These are phyloP conservation scores for Eretmocerus hayati DNA, from an alignment of 2,888 invertebrate genomes.

Conservation along the genomic window DNA sequence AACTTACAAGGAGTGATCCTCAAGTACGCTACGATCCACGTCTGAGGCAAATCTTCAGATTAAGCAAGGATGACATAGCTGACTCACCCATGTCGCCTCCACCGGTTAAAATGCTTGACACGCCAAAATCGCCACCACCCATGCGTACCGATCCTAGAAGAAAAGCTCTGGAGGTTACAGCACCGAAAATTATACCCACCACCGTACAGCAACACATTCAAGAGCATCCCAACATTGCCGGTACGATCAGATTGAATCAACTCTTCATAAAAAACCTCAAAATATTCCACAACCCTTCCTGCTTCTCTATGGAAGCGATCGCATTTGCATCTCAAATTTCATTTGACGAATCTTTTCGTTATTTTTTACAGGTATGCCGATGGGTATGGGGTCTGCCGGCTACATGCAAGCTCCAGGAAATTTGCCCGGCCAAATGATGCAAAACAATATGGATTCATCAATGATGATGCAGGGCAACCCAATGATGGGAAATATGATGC, in stretches of 20 bases:
- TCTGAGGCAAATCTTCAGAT: slow-evolving; percentile 65
- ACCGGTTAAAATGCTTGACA: slow-evolving; percentile 41
- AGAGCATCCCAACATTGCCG: slow-evolving; percentile 14
- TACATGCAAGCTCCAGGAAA: slow-evolving; percentile 19
- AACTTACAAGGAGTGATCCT: slow-evolving; percentile 62
- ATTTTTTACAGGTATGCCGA: slow-evolving; percentile 13
- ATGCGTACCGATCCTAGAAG: slow-evolving; percentile 41
- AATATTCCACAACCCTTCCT: no score
- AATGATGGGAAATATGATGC: slow-evolving; percentile 14
- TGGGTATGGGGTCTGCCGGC: slow-evolving; percentile 23
- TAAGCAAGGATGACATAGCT: slow-evolving; percentile 55
- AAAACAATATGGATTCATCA: slow-evolving; percentile 1
- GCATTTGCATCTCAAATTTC: neutral
- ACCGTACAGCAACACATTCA: slow-evolving; percentile 26
- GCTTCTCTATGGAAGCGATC: no score
- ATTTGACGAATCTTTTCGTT: neutral
- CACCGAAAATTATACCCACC: slow-evolving; percentile 26
- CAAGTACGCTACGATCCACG: slow-evolving; percentile 70
- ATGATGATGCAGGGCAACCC: neutral
- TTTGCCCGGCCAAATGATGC: slow-evolving; percentile 15
- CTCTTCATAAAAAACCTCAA: neutral
- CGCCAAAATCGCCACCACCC: slow-evolving; percentile 45
- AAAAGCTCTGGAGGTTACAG: slow-evolving; percentile 37
- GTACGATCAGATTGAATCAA: neutral
- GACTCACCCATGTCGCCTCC: slow-evolving; percentile 56